Conservation (phyloP, 1,140 invertebrate genomes). For the Paracyclopina nana region DNA sequence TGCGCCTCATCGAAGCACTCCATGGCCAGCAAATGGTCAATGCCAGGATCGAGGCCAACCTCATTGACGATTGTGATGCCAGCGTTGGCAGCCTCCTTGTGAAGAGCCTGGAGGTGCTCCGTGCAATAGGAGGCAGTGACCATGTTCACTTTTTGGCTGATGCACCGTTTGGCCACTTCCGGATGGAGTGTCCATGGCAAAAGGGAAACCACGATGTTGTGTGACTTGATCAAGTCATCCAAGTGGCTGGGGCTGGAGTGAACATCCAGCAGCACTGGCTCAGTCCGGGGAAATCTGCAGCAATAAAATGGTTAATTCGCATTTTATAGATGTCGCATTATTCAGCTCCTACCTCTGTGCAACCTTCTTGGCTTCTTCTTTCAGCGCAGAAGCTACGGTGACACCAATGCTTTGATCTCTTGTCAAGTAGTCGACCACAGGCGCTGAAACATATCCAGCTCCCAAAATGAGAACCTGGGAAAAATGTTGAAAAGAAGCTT, state of each 20-base stretch:
- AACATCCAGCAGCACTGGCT: conserved; percentile 61
- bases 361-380: conserved; percentile 34
- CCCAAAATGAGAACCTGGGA: conserved; percentile 73
- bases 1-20: conserved; percentile 85
- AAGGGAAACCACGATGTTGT: conserved; percentile 67
- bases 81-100: conserved; percentile 54
- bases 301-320: too few species aligned
- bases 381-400: conserved; percentile 66
- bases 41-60: conserved; percentile 64
- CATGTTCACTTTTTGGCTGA: conserved; percentile 63
- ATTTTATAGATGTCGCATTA: neutral
- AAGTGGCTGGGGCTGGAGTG: conserved; percentile 45
- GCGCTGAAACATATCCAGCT: conserved; percentile 79
- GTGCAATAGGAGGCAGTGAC: conserved; percentile 90
- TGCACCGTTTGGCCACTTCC: conserved; percentile 61
- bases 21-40: conserved; percentile 90
- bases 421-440: conserved; percentile 79
- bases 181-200: conserved; percentile 81
- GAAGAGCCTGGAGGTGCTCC: conserved; percentile 53
- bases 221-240: conserved; percentile 44
- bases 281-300: conserved; percentile 33
- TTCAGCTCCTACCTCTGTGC: neutral
- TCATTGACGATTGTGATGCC: conserved; percentile 84
- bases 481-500: too few species aligned
- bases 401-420: conserved; percentile 53